Evolutionary conservation across 1,140 invertebrate species (phyloP).

Genomic region (Temnothorax nylanderi): DNA sequence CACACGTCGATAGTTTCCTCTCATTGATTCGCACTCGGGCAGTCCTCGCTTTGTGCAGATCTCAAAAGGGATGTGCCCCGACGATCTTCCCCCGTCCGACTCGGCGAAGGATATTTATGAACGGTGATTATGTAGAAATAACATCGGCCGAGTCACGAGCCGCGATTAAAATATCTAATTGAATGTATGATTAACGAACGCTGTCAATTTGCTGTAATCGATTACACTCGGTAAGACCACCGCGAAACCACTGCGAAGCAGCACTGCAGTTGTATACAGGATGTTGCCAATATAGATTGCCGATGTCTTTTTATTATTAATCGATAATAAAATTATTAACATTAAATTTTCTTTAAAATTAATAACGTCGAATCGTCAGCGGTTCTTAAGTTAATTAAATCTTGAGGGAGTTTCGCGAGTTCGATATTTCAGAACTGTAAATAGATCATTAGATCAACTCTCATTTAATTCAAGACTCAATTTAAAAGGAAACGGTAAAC

Average conservation of each 20-base stretch:
- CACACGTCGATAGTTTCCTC: constrained; percentile 46
- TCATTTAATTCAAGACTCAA: constrained; percentile 3
- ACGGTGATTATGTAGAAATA: constrained; percentile 49
- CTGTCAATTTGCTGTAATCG: constrained; percentile 47
- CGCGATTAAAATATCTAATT: constrained; percentile 58
- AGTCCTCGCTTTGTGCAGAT: constrained; percentile 15
- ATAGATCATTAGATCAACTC: neutral
- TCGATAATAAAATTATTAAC: neutral
- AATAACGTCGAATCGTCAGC: neutral
- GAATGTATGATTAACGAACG: constrained; percentile 52
- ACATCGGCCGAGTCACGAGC: constrained; percentile 13
- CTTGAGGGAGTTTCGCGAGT: neutral
- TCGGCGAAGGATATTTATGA: constrained; percentile 49
- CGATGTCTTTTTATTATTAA: neutral
- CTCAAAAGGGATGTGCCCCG: constrained; percentile 23
- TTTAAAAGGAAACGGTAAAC: constrained; percentile 1
- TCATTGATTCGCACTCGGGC: constrained; percentile 25
- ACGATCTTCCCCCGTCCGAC: constrained; percentile 9
- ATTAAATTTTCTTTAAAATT: neutral
- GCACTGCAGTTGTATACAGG: neutral
- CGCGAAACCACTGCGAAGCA: neutral
- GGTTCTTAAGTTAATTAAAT: neutral
- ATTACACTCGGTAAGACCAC: constrained; percentile 35
- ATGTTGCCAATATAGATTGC: neutral
- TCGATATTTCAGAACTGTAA: neutral